Conservation (phyloP, 1,140 invertebrate genomes). For the Drosophila serrata region DNA sequence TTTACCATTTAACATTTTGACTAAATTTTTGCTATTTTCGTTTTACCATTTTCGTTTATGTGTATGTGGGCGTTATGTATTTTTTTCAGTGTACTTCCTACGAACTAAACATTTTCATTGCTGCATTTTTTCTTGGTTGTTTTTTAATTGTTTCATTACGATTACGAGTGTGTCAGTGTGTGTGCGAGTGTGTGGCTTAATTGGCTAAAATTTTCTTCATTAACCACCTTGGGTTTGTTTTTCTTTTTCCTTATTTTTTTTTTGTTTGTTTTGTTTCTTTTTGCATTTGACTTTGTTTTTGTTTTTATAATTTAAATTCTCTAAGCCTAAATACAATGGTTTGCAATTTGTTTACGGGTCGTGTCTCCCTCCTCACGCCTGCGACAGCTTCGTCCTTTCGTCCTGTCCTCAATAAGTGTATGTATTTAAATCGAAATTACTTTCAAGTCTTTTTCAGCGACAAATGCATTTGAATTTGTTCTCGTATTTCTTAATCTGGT, state of each 20-base stretch:
- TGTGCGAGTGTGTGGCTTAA: slow-evolving; percentile 71
- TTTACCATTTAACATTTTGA: slow-evolving; percentile 81
- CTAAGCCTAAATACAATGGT: slow-evolving; percentile 79
- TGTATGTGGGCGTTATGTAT: slow-evolving; percentile 43
- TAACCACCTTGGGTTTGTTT: slow-evolving; percentile 25
- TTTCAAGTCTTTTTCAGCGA: slow-evolving; percentile 84
- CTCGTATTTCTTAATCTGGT: slow-evolving; percentile 65
- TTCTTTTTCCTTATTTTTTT: slow-evolving; percentile 34
- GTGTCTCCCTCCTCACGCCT: slow-evolving; percentile 30
- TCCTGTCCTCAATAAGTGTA: slow-evolving; percentile 60
- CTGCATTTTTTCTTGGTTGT: slow-evolving; percentile 28
- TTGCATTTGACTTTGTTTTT: slow-evolving; percentile 43
- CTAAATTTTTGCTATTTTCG: slow-evolving; percentile 76
- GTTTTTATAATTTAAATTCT: slow-evolving; percentile 64
- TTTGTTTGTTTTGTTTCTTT: slow-evolving; percentile 39
- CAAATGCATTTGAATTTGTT: slow-evolving; percentile 84
- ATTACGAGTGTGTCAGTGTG: slow-evolving; percentile 46
- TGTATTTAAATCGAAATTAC: slow-evolving; percentile 81
- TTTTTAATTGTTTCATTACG: slow-evolving; percentile 54
- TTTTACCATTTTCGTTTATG: slow-evolving; percentile 44
- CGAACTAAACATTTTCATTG: slow-evolving; percentile 76
- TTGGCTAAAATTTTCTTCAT: slow-evolving; percentile 63
- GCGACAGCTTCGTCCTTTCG: slow-evolving; percentile 26
- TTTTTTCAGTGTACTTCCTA: slow-evolving; percentile 76
- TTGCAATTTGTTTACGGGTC: slow-evolving; percentile 73